Evolutionary conservation across 2,797 vertebrate genomes (phyloP), one percentile per base, ranked within the genome.

Genomic region (Pelobates cultripes): DNA sequence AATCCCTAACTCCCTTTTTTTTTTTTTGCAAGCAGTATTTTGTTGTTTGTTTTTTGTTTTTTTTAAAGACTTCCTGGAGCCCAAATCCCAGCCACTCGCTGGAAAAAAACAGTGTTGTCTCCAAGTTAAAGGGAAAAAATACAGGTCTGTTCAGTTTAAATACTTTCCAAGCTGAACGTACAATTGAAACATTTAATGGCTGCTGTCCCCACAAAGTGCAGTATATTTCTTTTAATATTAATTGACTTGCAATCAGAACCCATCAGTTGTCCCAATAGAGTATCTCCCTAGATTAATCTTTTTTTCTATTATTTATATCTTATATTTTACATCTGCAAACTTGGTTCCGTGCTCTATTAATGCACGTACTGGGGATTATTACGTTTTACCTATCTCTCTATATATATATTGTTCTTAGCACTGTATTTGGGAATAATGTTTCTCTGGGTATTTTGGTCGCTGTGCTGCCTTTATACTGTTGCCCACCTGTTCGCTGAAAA

Each of bases 401-500:
- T 85, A 87, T 86, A 86, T 85, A 64, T 86, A 85, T 85, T 6
- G 88, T 84, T 87, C 89, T 90, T 85, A 83, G 40, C 64, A 88
- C 89, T 83, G 87, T 86, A 88, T 86, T 86, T 87, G 86, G 90
- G 91, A 86, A 89, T 86, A 78, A 83, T 78, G 86, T 89, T 88
- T 77, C 88, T 87, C 90, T 91, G 42, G 81, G 86, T 89, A 88
- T 91, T 89, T 77, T 84, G 87, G 88, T 88, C 88, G 87, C 88
- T 89, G 80, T 88, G 85, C 86, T 89, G 83, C 85, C 88, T 86
- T 51, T 86, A 87, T 89, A 86, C 85, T 88, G 88, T 81, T 87
- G 87, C 86, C 87, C 90, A 88, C 90, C 87, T 90, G 89, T 86
- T 89, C 88, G 87, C 87, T 91, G 86, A 91, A 93, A 91, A 90